Evolutionary conservation across 2,113 vertebrate species (phyloP), one percentile per base, ranked within the genome.

Genomic region (Aythya baeri): DNA sequence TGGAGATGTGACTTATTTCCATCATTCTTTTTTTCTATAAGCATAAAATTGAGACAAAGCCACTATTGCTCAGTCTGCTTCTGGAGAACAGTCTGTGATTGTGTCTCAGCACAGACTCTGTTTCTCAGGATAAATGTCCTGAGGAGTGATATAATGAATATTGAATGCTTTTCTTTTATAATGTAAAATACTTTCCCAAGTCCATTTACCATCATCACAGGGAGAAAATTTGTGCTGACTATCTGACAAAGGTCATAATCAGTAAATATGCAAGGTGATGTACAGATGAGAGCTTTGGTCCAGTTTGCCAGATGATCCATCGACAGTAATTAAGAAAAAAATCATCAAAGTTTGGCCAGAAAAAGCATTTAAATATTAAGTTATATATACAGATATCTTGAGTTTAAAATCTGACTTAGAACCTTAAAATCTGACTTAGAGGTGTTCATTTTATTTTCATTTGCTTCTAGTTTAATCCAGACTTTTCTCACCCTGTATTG

Each of bases 1-100:
- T 1, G 0, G 14, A 26, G 18, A 44, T 2, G 0, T 34, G 54
- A 50, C 11, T 34, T 5, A 74, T 68, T 17, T 72, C 17, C 7
- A 72, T 66, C 43, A 27, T 31, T 78, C 26, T 79, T 70, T 57
- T 46, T 5, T 54, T 71, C 65, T 29, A 0, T 72, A 57, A 83
- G 15, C 15, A 25, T 68, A 46, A 95, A 93, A 67, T 14, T 44
- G 65, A 80, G 67, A 71, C 59, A 74, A 89, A 72, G 6, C 6
- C 4, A 17, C 2, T 49, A 43, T 23, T 44, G 49, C 49, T 32
- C 41, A 31, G 2, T 17, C 32, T 92, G 11, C 31, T 89, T 73
- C 67, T n/a, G 26, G 57, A 75, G 6, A 63, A 4, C 4, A 36
- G 75, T 38, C 55, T 68, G 31, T 63, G 55, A 50, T 17, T 44